Percentiles rank a stretch among this genome's conserved stretches.
phyloP scores from a whole-genome alignment of 2,888 invertebrate genomes.

The Archips crataeganus region DNA sequence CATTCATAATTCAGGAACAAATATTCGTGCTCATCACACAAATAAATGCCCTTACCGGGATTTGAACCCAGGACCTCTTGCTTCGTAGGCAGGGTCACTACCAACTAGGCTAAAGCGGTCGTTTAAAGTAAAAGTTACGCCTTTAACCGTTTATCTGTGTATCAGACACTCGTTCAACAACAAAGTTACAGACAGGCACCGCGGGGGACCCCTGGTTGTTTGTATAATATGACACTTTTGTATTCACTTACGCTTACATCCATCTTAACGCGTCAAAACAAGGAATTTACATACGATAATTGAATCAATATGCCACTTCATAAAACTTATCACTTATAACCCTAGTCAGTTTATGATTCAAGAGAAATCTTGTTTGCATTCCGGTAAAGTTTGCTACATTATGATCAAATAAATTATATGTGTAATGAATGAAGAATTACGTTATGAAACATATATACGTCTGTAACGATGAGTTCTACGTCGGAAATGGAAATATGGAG shows the following conservation, averaged over 20 bases:
- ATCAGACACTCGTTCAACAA: background rate
- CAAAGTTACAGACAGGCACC: background rate
- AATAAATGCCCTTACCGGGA: too few species aligned
- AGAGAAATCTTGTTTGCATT: conserved; percentile 30
- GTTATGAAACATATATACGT: conserved; percentile 3
- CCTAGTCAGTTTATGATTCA: conserved; percentile 8
- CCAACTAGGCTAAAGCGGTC: too few species aligned
- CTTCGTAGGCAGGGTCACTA: too few species aligned
- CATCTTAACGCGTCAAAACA: conserved; percentile 24
- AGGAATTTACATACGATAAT: conserved; percentile 36
- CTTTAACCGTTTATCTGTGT: conserved; percentile 2
- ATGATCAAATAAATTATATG: conserved; percentile 5
- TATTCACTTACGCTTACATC: conserved; percentile 9
- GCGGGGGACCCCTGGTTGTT: background rate
- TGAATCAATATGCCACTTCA: conserved; percentile 31
- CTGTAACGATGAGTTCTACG: conserved; percentile 2
- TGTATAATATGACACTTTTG: conserved; percentile 1
- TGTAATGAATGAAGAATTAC: background rate
- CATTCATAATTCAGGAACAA: too few species aligned
- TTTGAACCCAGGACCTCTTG: too few species aligned
- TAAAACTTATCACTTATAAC: background rate
- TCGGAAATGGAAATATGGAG: background rate
- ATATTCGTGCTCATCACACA: too few species aligned
- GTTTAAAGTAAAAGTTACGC: background rate
- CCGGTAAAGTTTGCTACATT: background rate